A percentile compares a stretch with the other conserved stretches of the same genome.
Evolutionary conservation across 2,888 invertebrate species (phyloP).

Genomic region (Furcula furcula): DNA sequence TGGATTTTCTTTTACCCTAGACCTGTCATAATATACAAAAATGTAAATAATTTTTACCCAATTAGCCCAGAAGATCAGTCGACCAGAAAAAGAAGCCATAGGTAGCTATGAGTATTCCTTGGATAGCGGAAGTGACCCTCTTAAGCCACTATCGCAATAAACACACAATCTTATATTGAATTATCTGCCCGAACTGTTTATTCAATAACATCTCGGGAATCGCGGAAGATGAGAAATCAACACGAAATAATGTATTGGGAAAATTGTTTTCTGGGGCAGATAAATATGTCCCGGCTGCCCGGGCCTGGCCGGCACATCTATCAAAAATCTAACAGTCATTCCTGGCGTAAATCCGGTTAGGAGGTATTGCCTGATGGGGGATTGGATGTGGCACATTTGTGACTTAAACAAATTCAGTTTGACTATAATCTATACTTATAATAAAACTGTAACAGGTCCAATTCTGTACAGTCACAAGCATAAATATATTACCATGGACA

Average conservation of each 20-base stretch:
- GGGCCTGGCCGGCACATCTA: conserved; percentile 41
- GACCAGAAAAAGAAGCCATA: too few relatives aligned
- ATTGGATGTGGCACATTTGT: conserved; percentile 16
- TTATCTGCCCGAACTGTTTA: conserved; percentile 27
- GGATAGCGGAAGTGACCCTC: too few relatives aligned
- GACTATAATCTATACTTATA: too few relatives aligned
- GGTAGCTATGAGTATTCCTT: too few relatives aligned
- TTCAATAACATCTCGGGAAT: conserved; percentile 36
- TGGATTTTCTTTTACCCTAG: neutral
- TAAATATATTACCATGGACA: too few relatives aligned
- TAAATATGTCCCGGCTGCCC: conserved; percentile 49
- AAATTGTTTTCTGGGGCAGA: conserved; percentile 54
- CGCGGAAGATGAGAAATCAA: conserved; percentile 16
- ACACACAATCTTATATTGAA: conserved; percentile 8
- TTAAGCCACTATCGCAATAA: too few relatives aligned
- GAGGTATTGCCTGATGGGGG: conserved; percentile 5
- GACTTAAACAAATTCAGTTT: too few relatives aligned
- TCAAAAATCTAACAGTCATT: conserved; percentile 59
- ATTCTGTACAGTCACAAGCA: too few relatives aligned
- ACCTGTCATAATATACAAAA: too few relatives aligned
- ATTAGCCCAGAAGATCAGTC: too few relatives aligned
- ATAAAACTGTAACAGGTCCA: too few relatives aligned
- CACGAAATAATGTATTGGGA: conserved; percentile 40
- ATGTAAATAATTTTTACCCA: too few relatives aligned
- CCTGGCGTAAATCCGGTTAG: conserved; percentile 32